Evolutionary conservation across 2,113 vertebrate genomes (phyloP), one percentile per base, ranked within the genome.

Genomic region (Pluvialis apricaria): DNA sequence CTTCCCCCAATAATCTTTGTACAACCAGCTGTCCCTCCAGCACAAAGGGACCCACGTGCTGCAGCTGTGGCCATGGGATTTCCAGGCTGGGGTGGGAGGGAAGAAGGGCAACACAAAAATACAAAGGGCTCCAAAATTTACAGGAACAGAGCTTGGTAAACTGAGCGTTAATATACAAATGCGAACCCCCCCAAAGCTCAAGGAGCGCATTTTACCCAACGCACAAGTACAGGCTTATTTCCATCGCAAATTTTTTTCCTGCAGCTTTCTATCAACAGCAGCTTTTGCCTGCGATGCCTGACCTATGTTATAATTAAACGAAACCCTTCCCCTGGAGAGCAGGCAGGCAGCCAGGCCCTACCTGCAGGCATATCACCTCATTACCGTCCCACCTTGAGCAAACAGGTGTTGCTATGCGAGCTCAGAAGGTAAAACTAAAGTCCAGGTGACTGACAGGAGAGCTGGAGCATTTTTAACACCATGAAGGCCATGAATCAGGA

Each of bases 331-430:
- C 89, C 86, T 38, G 5, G 3, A 36, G 76, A 94, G 72, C 82
- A 42, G 88, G 94, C 89, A 90, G 90, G 79, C 69, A 92, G 94
- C 86, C 96, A 89, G 86, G 94, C 72, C 82, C 88, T 92, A 92
- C 97, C 95, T 95, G 93, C 94, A 89, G 94, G 81, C 81, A 16
- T 87, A 93, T 85, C 91, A 38, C 82, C 92, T 94, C 88, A 28
- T 60, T 92, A 25, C 69, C 64, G 84, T 95, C 94, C 97, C 94
- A 94, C 97, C 98, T 86, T 98, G 68, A 85, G 94, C 96, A 98
- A 98, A 98, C 97, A 98, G 96, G 97, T 97, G 96, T 97, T 97
- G 96, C 97, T 92, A 85, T 69, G 96, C 16, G 51, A 94, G 89
- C 90, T 89, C 84, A 76, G 73, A 87, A 62, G 57, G 44, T 69